Evolutionary conservation across 1,140 invertebrate species (phyloP).

Genomic region (Cataglyphis hispanica): DNA sequence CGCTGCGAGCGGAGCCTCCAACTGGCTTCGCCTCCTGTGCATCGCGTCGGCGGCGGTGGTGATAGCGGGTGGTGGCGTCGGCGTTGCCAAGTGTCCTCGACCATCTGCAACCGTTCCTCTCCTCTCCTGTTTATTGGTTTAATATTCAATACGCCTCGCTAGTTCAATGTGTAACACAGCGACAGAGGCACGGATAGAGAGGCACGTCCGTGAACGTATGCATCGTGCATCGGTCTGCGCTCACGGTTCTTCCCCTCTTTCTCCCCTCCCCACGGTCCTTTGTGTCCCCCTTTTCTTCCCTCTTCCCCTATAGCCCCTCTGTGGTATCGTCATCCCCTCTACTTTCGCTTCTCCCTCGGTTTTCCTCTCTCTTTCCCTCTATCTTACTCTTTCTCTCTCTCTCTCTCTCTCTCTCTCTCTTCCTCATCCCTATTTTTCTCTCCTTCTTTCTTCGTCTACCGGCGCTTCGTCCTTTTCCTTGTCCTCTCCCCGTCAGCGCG

Average conservation of each 20-base stretch:
- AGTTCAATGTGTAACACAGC: slow-evolving; percentile 73
- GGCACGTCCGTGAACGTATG: slow-evolving; percentile 66
- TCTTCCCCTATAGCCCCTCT: neutral
- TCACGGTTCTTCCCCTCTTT: slow-evolving; percentile 24
- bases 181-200: slow-evolving; percentile 65
- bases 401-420: slow-evolving; percentile 10
- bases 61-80: slow-evolving; percentile 54
- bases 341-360: slow-evolving; percentile 37
- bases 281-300: neutral
- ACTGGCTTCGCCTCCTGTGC: slow-evolving; percentile 72
- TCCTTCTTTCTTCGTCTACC: neutral
- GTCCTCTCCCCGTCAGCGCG: neutral
- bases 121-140: slow-evolving; percentile 79
- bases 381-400: neutral
- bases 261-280: neutral
- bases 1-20: slow-evolving; percentile 70
- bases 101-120: slow-evolving; percentile 77
- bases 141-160: slow-evolving; percentile 79
- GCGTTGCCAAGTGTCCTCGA: slow-evolving; percentile 79
- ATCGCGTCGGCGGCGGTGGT: slow-evolving; percentile 33
- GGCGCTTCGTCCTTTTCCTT: neutral
- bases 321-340: neutral
- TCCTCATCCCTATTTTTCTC: neutral
- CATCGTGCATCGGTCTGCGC: slow-evolving; percentile 59
- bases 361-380: slow-evolving; percentile 24